Percentiles rank a stretch among this genome's conserved stretches.
These are phyloP conservation scores for Siphlonurus alternatus DNA, from an alignment of 2,888 invertebrate genomes.

Conservation along the genomic window DNA sequence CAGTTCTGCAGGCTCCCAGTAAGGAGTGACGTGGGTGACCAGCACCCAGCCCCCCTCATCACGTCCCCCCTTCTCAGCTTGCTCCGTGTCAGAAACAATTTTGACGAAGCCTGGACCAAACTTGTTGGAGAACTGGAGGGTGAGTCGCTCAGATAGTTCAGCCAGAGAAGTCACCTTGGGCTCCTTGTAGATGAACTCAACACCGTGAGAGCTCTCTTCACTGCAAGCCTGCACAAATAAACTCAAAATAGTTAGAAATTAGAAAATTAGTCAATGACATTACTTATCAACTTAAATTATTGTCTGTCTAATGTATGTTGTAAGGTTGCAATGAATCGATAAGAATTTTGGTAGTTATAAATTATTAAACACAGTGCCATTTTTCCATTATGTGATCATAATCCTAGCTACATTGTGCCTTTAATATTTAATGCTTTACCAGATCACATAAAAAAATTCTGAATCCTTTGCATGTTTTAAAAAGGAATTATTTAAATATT, in stretches of 20 bases:
- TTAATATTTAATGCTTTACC: too few species aligned
- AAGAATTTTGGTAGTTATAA: too few species aligned
- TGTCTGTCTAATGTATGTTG: background rate
- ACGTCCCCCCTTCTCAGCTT: background rate
- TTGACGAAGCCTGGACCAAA: conserved; percentile 74
- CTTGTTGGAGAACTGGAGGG: conserved; percentile 68
- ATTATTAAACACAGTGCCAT: too few species aligned
- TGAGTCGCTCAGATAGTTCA: conserved; percentile 79
- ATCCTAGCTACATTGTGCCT: too few species aligned
- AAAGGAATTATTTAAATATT: too few species aligned
- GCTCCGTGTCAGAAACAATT: conserved; percentile 27
- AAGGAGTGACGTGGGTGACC: conserved; percentile 75
- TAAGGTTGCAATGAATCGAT: background rate
- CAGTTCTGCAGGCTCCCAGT: conserved; percentile 54
- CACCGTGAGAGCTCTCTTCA: conserved; percentile 59
- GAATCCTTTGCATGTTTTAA: too few species aligned
- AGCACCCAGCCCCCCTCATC: background rate
- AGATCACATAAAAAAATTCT: too few species aligned
- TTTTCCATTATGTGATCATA: too few species aligned
- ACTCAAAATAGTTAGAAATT: conserved; percentile 7
- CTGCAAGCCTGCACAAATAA: conserved; percentile 41
- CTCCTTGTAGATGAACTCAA: conserved; percentile 91
- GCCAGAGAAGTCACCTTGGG: conserved; percentile 87
- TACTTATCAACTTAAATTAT: background rate
- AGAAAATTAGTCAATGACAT: background rate